Conservation (phyloP, 2,797 vertebrate species). For the Stomatorhinus walkeri region DNA sequence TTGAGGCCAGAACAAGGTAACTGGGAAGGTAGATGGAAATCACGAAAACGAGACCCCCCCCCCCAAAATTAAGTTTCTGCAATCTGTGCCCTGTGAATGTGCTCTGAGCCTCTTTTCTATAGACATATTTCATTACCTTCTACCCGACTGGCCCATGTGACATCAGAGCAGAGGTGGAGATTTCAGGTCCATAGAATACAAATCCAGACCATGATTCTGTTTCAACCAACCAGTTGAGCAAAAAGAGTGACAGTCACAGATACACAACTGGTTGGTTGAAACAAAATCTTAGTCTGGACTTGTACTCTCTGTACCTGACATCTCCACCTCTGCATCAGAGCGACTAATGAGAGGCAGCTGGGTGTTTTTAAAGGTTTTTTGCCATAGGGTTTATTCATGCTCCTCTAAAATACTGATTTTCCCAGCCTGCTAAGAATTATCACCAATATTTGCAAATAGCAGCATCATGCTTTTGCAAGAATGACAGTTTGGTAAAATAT, state of each 20-base stretch:
- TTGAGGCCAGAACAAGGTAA: not conserved
- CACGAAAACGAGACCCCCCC: not conserved
- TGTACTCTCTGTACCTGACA: too few species aligned
- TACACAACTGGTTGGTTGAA: too few species aligned
- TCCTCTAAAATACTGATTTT: slow-evolving; percentile 38
- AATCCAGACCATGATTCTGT: not conserved
- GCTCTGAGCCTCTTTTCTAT: not conserved
- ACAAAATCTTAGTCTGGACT: too few species aligned
- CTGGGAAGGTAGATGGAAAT: not conserved
- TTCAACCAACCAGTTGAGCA: not conserved
- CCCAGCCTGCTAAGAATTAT: slow-evolving; percentile 41
- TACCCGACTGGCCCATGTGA: not conserved
- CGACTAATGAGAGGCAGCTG: not conserved
- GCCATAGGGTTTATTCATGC: not conserved
- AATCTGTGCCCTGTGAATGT: not conserved
- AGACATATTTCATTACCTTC: not conserved
- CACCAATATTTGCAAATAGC: slow-evolving; percentile 43
- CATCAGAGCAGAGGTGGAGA: not conserved
- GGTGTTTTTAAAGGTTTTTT: not conserved
- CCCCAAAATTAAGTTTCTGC: not conserved
- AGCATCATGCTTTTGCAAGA: slow-evolving; percentile 34
- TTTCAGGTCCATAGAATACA: not conserved
- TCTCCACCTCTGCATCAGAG: too few species aligned
- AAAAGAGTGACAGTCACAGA: too few species aligned
- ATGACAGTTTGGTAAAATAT: slow-evolving; percentile 47